Conservation (phyloP, 2,113 vertebrate species). For the Ailuropoda melanoleuca region DNA sequence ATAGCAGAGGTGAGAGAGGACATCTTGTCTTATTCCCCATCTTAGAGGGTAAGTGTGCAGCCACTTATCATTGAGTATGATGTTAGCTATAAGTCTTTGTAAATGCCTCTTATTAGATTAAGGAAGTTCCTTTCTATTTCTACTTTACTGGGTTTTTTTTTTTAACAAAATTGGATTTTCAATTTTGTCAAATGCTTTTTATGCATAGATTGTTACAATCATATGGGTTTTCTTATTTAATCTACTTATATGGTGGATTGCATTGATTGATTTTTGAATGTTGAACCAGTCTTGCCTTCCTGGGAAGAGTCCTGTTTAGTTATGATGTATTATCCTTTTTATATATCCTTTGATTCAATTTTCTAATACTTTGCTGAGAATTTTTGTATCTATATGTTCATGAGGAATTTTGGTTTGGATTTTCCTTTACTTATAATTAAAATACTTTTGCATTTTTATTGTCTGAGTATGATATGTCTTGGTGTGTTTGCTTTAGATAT, state of each 20-base stretch:
- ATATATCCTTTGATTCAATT: not conserved
- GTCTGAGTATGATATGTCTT: not conserved
- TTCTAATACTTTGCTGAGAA: not conserved
- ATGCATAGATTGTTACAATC: not conserved
- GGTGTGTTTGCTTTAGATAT: not conserved
- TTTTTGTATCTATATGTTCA: not conserved
- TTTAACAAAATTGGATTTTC: not conserved
- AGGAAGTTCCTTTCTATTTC: not conserved
- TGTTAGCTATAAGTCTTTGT: not conserved
- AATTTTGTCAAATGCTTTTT: not conserved
- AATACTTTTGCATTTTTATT: not conserved
- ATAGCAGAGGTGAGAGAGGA: not conserved
- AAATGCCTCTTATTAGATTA: not conserved
- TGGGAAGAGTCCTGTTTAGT: not conserved
- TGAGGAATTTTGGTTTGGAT: not conserved
- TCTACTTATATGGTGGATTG: not conserved
- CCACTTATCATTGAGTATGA: not conserved
- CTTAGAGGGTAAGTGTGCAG: not conserved
- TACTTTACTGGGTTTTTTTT: not conserved
- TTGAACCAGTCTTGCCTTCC: not conserved
- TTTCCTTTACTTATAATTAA: not conserved
- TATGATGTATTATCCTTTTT: not conserved
- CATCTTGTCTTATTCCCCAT: not conserved
- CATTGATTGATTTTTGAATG: not conserved
- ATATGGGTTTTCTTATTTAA: not conserved